phyloP scores from a whole-genome alignment of 1,140 invertebrate species.

The Pseudomyrmex cubaensis region DNA sequence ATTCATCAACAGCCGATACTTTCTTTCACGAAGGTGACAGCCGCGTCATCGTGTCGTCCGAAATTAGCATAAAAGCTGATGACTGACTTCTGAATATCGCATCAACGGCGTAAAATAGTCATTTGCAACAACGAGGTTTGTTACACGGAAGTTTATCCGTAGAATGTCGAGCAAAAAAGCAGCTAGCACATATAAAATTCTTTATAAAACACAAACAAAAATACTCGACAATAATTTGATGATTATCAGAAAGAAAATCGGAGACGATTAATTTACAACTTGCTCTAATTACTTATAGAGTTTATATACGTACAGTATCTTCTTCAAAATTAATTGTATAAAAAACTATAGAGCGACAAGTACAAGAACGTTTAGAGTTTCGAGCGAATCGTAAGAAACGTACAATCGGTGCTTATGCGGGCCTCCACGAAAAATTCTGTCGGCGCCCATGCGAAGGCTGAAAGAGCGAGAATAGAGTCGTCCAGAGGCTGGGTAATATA shows the following conservation, averaged over 20 bases:
- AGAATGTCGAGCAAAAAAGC: background rate
- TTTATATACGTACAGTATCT: background rate
- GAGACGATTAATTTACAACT: too few species aligned
- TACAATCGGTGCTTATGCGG: background rate
- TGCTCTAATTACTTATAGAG: too few species aligned
- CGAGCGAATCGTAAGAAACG: background rate
- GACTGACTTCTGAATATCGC: background rate
- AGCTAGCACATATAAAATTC: background rate
- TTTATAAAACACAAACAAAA: too few species aligned
- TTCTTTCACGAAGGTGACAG: conserved; percentile 31
- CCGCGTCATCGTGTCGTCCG: conserved; percentile 7
- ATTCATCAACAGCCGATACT: conserved; percentile 47
- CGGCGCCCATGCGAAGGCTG: conserved; percentile 31
- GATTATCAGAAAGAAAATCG: background rate
- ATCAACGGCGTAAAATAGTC: background rate
- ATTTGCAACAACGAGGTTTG: background rate
- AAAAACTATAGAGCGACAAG: background rate
- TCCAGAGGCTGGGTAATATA: conserved; percentile 49
- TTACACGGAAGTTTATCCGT: background rate
- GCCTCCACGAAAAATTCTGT: conserved; percentile 14
- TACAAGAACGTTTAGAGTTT: background rate
- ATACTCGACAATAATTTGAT: too few species aligned
- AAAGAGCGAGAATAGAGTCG: conserved; percentile 59
- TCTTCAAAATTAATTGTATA: background rate
- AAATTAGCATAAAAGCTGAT: conserved; percentile 33